These are phyloP conservation scores for Pyrocephalus nanus DNA, from an alignment of 2,797 vertebrate species.

Conservation along the genomic window DNA sequence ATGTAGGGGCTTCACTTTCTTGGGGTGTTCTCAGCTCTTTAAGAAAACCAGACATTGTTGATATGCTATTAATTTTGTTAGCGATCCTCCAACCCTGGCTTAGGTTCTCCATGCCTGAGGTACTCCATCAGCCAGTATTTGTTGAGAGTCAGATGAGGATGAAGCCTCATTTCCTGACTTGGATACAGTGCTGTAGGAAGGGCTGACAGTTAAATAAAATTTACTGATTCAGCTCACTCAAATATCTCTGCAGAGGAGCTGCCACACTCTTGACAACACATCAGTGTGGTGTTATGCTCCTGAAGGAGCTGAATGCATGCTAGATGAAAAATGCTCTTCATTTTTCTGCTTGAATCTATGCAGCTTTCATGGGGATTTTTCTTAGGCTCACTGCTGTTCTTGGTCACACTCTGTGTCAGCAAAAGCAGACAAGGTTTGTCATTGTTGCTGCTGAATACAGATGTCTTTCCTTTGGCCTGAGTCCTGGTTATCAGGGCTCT, in stretches of 20 bases:
- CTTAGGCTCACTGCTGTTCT: not conserved
- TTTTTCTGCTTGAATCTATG: constrained; percentile 4
- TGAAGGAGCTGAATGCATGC: constrained; percentile 4
- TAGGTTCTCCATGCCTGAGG: not conserved
- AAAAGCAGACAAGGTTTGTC: constrained; percentile 12
- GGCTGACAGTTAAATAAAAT: constrained; percentile 29
- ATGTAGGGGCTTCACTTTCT: not conserved
- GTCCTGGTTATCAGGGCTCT: not conserved
- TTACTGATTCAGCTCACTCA: constrained; percentile 42
- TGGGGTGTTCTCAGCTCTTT: not conserved
- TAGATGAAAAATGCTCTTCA: not conserved
- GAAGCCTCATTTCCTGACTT: not conserved
- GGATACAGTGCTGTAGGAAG: not conserved
- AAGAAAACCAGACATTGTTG: not conserved
- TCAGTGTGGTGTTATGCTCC: constrained; percentile 3
- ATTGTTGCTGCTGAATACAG: not conserved
- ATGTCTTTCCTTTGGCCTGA: not conserved
- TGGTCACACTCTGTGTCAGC: not conserved
- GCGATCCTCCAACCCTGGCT: not conserved
- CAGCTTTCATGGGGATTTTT: constrained; percentile 17
- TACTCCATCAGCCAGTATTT: not conserved
- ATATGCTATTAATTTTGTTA: not conserved
- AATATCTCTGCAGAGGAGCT: constrained; percentile 10
- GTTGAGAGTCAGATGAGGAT: not conserved
- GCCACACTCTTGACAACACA: not conserved